Conservation (phyloP, 2,113 vertebrate species). For the Leptocoma aspasia region DNA sequence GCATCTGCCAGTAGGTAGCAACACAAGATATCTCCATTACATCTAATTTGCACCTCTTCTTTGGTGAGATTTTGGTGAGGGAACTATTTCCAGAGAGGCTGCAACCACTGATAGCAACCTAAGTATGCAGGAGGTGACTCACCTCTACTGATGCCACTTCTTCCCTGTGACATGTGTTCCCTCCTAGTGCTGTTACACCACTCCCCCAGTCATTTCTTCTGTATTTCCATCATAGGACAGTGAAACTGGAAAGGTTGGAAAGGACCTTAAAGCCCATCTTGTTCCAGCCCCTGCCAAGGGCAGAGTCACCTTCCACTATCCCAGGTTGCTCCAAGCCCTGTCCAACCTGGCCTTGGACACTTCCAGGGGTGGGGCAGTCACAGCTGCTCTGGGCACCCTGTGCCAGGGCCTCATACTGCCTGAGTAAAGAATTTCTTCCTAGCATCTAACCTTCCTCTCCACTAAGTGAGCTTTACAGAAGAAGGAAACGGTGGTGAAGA, state of each 20-base stretch:
- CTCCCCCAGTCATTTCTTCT: neutral
- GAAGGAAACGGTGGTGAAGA: neutral
- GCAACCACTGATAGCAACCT: neutral
- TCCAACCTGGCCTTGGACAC: neutral
- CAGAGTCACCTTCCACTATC: fast-evolving
- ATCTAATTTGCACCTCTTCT: neutral
- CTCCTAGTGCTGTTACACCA: neutral
- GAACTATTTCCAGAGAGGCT: neutral
- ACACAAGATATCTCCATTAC: neutral
- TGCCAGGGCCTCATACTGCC: neutral
- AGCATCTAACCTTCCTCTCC: neutral
- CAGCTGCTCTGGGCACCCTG: fast-evolving
- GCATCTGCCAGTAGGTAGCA: neutral
- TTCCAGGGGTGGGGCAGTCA: neutral
- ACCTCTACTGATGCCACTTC: neutral
- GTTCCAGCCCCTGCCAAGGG: neutral
- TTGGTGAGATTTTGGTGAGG: neutral
- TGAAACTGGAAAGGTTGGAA: neutral
- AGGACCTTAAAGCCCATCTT: neutral
- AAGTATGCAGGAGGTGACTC: neutral
- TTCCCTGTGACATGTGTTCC: neutral
- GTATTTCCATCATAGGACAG: neutral
- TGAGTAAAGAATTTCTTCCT: neutral
- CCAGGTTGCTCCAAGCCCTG: fast-evolving
- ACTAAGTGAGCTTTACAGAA: neutral